These are phyloP conservation scores for Orchestia grillus DNA, from an alignment of 1,140 invertebrate species.

Conservation along the genomic window DNA sequence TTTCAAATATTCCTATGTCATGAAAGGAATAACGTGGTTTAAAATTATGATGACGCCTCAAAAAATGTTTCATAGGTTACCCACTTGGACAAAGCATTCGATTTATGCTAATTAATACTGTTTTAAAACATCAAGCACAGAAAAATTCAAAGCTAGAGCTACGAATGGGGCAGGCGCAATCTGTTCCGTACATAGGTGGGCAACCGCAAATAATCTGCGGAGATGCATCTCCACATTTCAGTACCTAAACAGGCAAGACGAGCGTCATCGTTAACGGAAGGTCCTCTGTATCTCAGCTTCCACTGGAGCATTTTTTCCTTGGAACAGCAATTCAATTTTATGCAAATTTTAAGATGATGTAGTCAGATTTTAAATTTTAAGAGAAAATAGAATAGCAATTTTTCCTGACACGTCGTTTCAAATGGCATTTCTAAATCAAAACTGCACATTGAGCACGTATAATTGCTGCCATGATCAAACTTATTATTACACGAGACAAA, in stretches of 20 bases:
- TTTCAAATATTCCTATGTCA: background rate
- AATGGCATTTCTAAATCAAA: too few species aligned
- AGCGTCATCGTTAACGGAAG: too few species aligned
- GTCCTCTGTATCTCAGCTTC: background rate
- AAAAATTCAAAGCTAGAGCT: background rate
- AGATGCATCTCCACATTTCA: slow-evolving; percentile 16
- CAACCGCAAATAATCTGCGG: slow-evolving; percentile 22
- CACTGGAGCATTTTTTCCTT: too few species aligned
- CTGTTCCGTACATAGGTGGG: background rate
- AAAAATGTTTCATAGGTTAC: background rate
- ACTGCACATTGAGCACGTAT: too few species aligned
- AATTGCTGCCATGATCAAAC: too few species aligned
- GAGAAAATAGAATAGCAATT: too few species aligned
- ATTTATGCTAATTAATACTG: background rate
- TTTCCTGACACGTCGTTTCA: too few species aligned
- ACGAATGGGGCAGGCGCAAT: background rate
- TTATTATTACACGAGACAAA: too few species aligned
- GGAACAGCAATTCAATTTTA: too few species aligned
- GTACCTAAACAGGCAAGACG: background rate
- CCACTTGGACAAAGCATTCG: background rate
- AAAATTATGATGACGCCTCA: background rate
- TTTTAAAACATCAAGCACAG: background rate
- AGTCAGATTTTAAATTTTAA: too few species aligned
- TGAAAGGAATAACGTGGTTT: background rate
- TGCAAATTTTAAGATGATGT: too few species aligned